Evolutionary conservation across 2,797 vertebrate species (phyloP).

Genomic region (Zenarchopterus dispar): DNA sequence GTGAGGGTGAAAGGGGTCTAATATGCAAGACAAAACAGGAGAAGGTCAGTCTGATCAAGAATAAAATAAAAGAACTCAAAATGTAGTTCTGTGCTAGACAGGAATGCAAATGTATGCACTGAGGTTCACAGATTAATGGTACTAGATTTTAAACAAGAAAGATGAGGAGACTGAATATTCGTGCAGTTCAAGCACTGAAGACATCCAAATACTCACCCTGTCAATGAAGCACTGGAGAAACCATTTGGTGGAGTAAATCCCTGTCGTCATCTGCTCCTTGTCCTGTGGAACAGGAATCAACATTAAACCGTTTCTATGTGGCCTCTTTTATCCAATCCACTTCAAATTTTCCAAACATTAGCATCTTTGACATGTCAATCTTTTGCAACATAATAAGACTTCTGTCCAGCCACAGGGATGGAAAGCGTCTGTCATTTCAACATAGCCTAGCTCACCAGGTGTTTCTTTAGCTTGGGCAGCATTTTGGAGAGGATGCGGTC

Average conservation of each 20-base stretch:
- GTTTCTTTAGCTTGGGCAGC: constrained; percentile 89
- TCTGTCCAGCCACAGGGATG: not conserved
- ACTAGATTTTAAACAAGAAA: too few species aligned
- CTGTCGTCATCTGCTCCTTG: constrained; percentile 92
- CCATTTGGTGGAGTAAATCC: constrained; percentile 96
- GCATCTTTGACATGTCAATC: not conserved
- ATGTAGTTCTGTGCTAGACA: not conserved
- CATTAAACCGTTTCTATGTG: constrained; percentile 26
- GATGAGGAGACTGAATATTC: not conserved
- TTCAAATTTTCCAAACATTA: not conserved
- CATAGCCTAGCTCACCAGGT: constrained; percentile 80
- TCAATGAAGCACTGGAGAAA: constrained; percentile 96
- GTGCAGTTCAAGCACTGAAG: constrained; percentile 4
- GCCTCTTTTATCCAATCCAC: constrained; percentile 3
- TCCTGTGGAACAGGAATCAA: constrained; percentile 77
- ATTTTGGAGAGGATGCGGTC: constrained; percentile 88
- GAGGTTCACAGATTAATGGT: too few species aligned
- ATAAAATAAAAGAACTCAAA: not conserved
- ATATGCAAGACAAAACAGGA: constrained; percentile 47
- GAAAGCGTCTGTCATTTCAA: constrained; percentile 8
- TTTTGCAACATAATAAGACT: constrained; percentile 11
- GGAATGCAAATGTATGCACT: too few species aligned
- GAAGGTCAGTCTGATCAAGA: constrained; percentile 21
- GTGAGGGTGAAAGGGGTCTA: constrained; percentile 90
- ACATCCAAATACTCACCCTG: constrained; percentile 81